Base-by-base conservation (phyloP, 2,113 vertebrate genomes). In the Casuarius casuarius region DNA sequence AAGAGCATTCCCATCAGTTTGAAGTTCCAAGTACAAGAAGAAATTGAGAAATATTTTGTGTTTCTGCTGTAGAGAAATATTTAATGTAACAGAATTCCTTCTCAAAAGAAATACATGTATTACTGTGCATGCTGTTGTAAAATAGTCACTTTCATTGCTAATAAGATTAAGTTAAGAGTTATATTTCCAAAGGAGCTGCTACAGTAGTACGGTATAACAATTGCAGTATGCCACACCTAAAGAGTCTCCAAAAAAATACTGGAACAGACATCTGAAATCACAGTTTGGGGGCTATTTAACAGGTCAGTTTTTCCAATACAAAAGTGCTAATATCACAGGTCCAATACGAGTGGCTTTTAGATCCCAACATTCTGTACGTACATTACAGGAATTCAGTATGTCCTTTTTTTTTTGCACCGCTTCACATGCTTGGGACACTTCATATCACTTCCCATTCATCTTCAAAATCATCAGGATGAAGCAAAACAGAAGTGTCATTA, bases 401-500 rank as follows among this genome's bases (percentile, higher is more conserved):
- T 85, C 72, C 63, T 63, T 61, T 51, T 65, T 1, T 20, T 92
- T 78, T 86, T 89, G 48, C 82, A 90, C 33, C 61, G 61, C 87
- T 72, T 88, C 62, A 66, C 10, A 54, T 84, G 56, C 20, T 29
- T 6, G 49, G 49, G 26, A 59, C 7, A 88, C 77, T 80, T 99
- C 98, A 99, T 97, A 99, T 99, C 76, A 99, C 99, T 96, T 99
- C 99, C 99, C 99, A 99, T 93, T 99, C 99, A 7, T 99, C 99
- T 74, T 99, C 99, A 22, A 99, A 98, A 68, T 99, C 99, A 29
- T 99, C 99, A 4, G 93, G 90, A 46, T 98, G 98, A 29, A 97
- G 95, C 70, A 97, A 91, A 67, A 93, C 10, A 54, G 97, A 31
- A 12, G 96, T 51, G 19, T 94, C 97, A 52, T 94, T 96, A 71